phyloP scores from a whole-genome alignment of 2,888 invertebrate genomes.

The Geotrupes spiniger region DNA sequence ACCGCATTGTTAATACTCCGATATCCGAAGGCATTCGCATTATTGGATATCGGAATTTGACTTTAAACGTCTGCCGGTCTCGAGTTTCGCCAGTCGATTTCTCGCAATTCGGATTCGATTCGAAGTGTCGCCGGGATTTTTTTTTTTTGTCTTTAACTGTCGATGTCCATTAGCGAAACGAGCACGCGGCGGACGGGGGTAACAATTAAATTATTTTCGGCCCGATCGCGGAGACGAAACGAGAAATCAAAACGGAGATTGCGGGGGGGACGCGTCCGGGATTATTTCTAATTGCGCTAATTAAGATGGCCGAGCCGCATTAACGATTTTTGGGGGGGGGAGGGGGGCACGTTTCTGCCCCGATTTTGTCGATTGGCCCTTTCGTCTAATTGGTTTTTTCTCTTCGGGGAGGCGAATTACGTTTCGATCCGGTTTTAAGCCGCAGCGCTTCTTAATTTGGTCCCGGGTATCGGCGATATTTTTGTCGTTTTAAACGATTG shows the following conservation, averaged over 20 bases:
- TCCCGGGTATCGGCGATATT: no score
- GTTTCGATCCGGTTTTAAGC: background rate
- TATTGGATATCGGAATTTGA: slow-evolving; percentile 1
- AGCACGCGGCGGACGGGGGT: no score
- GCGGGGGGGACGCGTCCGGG: slow-evolving; percentile 8
- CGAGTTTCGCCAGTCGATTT: no score
- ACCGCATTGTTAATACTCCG: slow-evolving; percentile 1
- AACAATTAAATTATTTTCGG: no score
- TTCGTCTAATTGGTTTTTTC: slow-evolving; percentile 13
- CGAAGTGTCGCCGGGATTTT: no score
- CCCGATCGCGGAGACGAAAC: background rate
- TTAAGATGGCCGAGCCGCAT: slow-evolving; percentile 20
- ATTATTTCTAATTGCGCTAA: slow-evolving; percentile 24
- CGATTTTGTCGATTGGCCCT: slow-evolving; percentile 1
- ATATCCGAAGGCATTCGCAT: slow-evolving; percentile 4
- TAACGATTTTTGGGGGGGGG: slow-evolving; percentile 13
- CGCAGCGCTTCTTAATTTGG: background rate
- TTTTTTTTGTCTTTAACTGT: no score
- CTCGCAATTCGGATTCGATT: no score
- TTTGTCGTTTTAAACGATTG: no score
- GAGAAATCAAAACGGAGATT: background rate
- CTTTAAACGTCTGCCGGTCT: background rate
- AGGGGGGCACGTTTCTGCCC: slow-evolving; percentile 11
- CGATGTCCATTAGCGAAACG: no score
- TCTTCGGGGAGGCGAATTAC: slow-evolving; percentile 12